These are phyloP conservation scores for Plutella xylostella DNA, from an alignment of 2,888 invertebrate genomes.

Conservation along the genomic window DNA sequence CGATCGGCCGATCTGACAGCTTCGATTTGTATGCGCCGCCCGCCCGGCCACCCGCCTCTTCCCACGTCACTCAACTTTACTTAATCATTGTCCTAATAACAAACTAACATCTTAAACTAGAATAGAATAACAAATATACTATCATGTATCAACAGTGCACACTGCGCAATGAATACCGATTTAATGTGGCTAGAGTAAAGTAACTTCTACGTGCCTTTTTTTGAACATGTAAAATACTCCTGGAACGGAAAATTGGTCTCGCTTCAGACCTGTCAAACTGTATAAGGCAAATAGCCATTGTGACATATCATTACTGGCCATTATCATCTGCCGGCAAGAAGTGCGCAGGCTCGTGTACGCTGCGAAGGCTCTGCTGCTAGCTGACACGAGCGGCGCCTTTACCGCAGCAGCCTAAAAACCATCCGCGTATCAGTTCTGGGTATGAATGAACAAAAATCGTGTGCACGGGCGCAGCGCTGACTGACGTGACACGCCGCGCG, in stretches of 20 bases:
- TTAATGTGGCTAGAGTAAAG: no score
- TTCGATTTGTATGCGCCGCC: constrained; percentile 49
- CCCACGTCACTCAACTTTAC: constrained; percentile 20
- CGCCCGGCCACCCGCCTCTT: constrained; percentile 39
- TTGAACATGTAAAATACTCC: no score
- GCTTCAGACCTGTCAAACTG: constrained; percentile 22
- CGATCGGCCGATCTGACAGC: constrained; percentile 28
- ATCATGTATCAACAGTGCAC: no score
- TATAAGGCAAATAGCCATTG: constrained; percentile 24
- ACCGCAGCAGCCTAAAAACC: constrained; percentile 24
- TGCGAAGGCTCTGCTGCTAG: constrained; percentile 14
- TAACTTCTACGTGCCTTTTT: no score
- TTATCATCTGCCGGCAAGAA: constrained; percentile 28
- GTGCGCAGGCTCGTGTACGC: constrained; percentile 22
- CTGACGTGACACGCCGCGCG: constrained; percentile 30
- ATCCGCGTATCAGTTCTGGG: constrained; percentile 21
- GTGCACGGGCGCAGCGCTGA: constrained; percentile 22
- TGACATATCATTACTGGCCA: constrained; percentile 26
- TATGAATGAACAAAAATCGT: constrained; percentile 53
- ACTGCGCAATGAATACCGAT: no score
- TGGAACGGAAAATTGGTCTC: no score
- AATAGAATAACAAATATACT: background rate
- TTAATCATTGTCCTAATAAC: constrained; percentile 1
- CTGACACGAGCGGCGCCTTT: constrained; percentile 27
- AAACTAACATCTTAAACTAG: background rate